phyloP scores from a whole-genome alignment of 2,113 vertebrate species.

The Bombycilla garrulus region DNA sequence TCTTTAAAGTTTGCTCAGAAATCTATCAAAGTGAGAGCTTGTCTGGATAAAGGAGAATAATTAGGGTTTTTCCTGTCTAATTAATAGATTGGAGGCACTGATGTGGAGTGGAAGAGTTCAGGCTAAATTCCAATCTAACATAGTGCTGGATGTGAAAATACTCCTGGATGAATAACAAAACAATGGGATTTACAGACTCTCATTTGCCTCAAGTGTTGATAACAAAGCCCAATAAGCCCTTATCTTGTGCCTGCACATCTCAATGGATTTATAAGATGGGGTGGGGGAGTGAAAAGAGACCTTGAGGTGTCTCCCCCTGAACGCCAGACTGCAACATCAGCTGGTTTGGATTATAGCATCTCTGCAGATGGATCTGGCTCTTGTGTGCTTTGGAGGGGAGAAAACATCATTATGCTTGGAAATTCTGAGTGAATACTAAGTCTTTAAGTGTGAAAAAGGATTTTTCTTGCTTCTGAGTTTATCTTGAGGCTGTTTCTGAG shows the following conservation, averaged over 20 bases:
- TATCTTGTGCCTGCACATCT: not conserved
- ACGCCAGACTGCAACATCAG: not conserved
- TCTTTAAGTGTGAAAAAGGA: not conserved
- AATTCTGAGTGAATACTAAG: not conserved
- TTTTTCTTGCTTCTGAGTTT: conserved; percentile 10
- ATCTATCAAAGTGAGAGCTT: not conserved
- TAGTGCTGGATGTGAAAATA: not conserved
- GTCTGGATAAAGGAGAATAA: not conserved
- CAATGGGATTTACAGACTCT: not conserved
- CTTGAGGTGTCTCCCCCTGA: not conserved
- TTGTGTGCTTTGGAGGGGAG: not conserved
- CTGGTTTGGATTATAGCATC: not conserved
- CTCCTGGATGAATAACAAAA: not conserved
- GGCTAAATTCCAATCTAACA: not conserved
- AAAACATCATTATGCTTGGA: not conserved
- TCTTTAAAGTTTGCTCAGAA: not conserved
- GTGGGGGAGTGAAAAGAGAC: not conserved
- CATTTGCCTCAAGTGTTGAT: not conserved
- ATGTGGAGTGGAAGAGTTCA: not conserved
- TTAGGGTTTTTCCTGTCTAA: not conserved
- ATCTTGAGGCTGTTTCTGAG: not conserved
- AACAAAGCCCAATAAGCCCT: not conserved
- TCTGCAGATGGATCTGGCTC: not conserved
- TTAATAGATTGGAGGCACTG: not conserved
- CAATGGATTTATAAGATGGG: not conserved